A percentile compares a stretch with the other conserved stretches of the same genome.
These are phyloP conservation scores for Florisuga fusca DNA, from an alignment of 2,797 vertebrate genomes.

Conservation along the genomic window DNA sequence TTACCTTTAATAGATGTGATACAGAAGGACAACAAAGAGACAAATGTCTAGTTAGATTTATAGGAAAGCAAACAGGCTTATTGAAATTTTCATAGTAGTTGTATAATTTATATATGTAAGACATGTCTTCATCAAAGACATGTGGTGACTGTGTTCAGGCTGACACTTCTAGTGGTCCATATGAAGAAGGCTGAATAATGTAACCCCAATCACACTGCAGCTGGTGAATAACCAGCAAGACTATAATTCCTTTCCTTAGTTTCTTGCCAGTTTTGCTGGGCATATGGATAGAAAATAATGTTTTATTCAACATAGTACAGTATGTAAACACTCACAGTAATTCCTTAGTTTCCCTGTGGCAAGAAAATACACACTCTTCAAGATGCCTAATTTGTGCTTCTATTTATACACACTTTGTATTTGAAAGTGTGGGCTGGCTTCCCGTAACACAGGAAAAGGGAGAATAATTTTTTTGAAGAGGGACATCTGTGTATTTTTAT, in stretches of 20 bases:
- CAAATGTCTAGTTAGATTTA: slow-evolving; percentile 18
- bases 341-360: slow-evolving; percentile 70
- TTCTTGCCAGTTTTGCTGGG: neutral
- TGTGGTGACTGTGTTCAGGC: neutral
- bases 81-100: slow-evolving; percentile 39
- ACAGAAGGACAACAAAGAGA: slow-evolving; percentile 35
- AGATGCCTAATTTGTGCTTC: slow-evolving; percentile 76
- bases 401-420: slow-evolving; percentile 79
- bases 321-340: slow-evolving; percentile 37
- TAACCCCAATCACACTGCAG: neutral
- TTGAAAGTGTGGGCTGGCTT: slow-evolving; percentile 77
- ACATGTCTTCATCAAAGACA: neutral
- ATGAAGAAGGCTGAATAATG: neutral
- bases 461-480: slow-evolving; percentile 57
- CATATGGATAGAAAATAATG: neutral
- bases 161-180: neutral
- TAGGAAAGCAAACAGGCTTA: slow-evolving; percentile 19
- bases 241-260: neutral
- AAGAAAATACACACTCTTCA: slow-evolving; percentile 75
- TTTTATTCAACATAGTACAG: neutral
- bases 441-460: slow-evolving; percentile 74
- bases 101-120: slow-evolving; percentile 28
- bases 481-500: slow-evolving; percentile 73
- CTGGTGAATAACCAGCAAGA: neutral
- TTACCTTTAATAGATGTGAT: slow-evolving; percentile 46